Base-by-base conservation (phyloP, 1,140 invertebrate species). In the Trachymyrmex septentrionalis region DNA sequence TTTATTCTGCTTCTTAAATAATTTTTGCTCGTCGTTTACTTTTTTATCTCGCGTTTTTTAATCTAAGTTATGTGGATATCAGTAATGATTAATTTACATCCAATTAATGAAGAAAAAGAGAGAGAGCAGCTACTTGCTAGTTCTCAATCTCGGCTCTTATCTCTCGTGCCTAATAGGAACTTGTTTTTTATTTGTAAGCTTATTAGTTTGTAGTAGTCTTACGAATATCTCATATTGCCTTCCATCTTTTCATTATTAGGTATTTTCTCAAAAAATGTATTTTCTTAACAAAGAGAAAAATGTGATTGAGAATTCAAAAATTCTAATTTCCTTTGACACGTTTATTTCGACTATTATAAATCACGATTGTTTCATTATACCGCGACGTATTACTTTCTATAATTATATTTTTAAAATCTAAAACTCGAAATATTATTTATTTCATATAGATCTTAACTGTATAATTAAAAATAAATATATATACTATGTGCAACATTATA, bases 101-200 rank as follows among this genome's bases (percentile, higher is more conserved):
- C 84, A 57, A 89, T 89, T 89, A 89, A 71, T 44, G 87, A 73
- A 80, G n/a, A n/a, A n/a, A n/a, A n/a, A n/a, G n/a, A n/a, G n/a
- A n/a, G n/a, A n/a, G 76, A 86, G 82, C 61, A 81, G 61, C 55
- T 71, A 71, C 34, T 75, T n/a, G 1, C 30, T 21, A 53, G 48
- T 66, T 78, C 27, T 14, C 50, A 30, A 4, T 38, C 21, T 77
- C 30, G 59, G 24, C 55, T 72, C 64, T 61, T 64, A 1, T 27
- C 73, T 80, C 86, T 53, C 10, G 7, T 67, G 14, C 3, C 19
- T 75, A 61, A 48, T 27, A 27, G 21, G 1, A 44, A 61, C 21
- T 27, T n/a, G 38, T 30, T 1, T 78, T 59, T 55, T 55, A 27
- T 30, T 66, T 50, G 53, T 27, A 64, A 59, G 61, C 14, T 88